Evolutionary conservation across 2,797 vertebrate genomes (phyloP), one percentile per base, ranked within the genome.

Genomic region (Margarornis squamiger): DNA sequence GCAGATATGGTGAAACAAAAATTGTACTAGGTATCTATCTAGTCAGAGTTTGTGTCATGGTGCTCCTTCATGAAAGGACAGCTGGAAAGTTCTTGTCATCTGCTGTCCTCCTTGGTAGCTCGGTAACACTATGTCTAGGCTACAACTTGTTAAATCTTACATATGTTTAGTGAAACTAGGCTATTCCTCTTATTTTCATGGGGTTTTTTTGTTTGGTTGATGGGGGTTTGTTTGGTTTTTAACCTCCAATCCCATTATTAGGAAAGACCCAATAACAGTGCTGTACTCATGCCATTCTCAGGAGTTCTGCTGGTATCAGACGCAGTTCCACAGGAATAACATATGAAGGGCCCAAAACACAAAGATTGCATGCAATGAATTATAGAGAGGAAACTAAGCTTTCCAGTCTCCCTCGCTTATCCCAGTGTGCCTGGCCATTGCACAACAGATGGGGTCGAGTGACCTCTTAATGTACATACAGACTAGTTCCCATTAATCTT

Each of bases 401-500:
- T 94, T 91, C 82, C 51, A 45, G 70, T 73, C 65, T 49, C 62
- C 39, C 75, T 75, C 0, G 0, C 45, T 96, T 88, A 91, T 72
- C 85, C 88, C 70, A 73, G n/a, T 3, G 1, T 46, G 79, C 70
- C 85, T 92, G 52, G 55, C 15, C 84, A 17, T 94, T 94, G 78
- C 89, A 76, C 87, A 95, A 88, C 52, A 72, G 81, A 89, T 78
- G 78, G 61, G 79, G 66, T 92, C 5, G 0, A 86, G 68, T 78
- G 87, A 96, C 91, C 92, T 95, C 72, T 77, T n/a, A 57, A 57
- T 34, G 70, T 75, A 86, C 1, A 0, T 49, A 65, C 66, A 70
- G 82, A 72, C 39, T 24, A 14, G 62, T 24, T 21, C 73, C 52
- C 62, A 67, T 94, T 86, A 93, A 96, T 92, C 92, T 88, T 88